These are phyloP conservation scores for Scomberomorus guttatus DNA, from an alignment of 2,797 vertebrate species.

Conservation along the genomic window DNA sequence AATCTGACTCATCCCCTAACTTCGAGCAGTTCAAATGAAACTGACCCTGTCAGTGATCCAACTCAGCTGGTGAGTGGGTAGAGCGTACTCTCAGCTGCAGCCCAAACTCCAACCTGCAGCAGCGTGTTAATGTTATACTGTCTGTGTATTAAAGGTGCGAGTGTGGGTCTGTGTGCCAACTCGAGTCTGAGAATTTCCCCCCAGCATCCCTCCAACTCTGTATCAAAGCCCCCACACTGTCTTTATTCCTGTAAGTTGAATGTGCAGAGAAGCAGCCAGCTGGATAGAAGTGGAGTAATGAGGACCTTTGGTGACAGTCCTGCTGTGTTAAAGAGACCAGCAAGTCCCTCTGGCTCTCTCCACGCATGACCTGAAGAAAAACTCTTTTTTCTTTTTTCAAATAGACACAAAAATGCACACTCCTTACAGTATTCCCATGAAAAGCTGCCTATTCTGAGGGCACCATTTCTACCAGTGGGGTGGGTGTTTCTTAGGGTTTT, in stretches of 20 bases:
- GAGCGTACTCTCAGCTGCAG: conserved; percentile 24
- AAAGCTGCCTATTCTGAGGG: conserved; percentile 1
- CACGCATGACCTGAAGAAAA: conserved; percentile 34
- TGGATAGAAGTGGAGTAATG: conserved; percentile 55
- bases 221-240: conserved; percentile 47
- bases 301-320: conserved; percentile 60
- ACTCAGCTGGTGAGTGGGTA: conserved; percentile 38
- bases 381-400: not conserved
- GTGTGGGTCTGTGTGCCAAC: conserved; percentile 18
- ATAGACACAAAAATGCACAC: not conserved
- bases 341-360: conserved; percentile 16
- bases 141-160: conserved; percentile 26
- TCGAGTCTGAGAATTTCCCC: conserved; percentile 23
- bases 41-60: conserved; percentile 22
- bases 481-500: conserved; percentile 1
- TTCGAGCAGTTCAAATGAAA: conserved; percentile 33
- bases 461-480: not conserved
- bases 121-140: not conserved
- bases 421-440: conserved; percentile 8
- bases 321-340: conserved; percentile 52
- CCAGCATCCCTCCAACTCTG: conserved; percentile 28
- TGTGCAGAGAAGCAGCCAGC: conserved; percentile 28
- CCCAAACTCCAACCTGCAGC: conserved; percentile 18
- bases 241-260: conserved; percentile 47
- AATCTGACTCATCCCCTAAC: conserved; percentile 43